phyloP scores from a whole-genome alignment of 1,140 invertebrate genomes.

The Dolichoris vasculosae region DNA sequence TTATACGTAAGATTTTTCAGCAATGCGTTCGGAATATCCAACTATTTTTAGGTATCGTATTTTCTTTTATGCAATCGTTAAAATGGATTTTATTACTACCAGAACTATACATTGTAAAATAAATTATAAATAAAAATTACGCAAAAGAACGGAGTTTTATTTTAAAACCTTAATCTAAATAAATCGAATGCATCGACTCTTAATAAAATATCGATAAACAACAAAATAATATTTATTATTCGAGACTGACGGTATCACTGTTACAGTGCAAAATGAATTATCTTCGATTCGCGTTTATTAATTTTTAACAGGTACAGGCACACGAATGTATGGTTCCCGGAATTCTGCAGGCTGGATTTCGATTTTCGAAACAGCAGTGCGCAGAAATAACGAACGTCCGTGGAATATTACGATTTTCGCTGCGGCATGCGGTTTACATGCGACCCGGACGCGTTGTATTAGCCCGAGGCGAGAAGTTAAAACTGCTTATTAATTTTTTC shows the following conservation, averaged over 20 bases:
- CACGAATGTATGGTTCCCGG: neutral
- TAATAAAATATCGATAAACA: neutral
- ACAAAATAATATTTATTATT: neutral
- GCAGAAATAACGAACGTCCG: slow-evolving; percentile 23
- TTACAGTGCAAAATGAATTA: slow-evolving; percentile 11
- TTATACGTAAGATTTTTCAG: neutral
- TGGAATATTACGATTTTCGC: slow-evolving; percentile 44
- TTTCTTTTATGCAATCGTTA: neutral
- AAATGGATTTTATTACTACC: neutral
- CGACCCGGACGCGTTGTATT: neutral
- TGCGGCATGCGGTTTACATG: slow-evolving; percentile 42
- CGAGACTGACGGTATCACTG: neutral
- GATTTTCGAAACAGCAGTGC: slow-evolving; percentile 33
- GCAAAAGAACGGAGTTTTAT: neutral
- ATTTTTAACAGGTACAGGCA: neutral
- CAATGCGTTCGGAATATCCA: neutral
- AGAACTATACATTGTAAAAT: neutral
- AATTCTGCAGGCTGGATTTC: neutral
- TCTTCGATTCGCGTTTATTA: slow-evolving; percentile 8
- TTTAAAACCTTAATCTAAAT: neutral
- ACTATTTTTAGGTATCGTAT: neutral
- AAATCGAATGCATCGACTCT: neutral
- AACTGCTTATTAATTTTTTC: slow-evolving; percentile 50
- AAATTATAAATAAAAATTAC: neutral
- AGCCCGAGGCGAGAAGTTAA: slow-evolving; percentile 36